Evolutionary conservation across 1,140 invertebrate genomes (phyloP), one percentile per base, ranked within the genome.

Genomic region (Eubasilissa regina): DNA sequence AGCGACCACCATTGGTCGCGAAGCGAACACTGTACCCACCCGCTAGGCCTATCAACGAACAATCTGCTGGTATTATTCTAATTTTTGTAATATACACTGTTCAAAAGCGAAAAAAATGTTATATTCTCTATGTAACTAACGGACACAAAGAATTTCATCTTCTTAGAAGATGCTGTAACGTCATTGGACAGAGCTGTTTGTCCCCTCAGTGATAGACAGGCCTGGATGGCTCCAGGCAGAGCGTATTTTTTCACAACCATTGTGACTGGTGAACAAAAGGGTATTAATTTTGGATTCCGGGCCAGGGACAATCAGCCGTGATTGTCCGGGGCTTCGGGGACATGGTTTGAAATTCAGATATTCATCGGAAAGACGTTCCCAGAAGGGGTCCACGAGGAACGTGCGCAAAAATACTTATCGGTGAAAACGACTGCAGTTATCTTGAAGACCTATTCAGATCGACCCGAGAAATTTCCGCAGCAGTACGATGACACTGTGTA

Each of bases 341-440:
- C 60, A 43, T 25, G 60, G 19, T 64, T 64, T 64, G 9, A 35
- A 11, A 64, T 64, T 64, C 60, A 43, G 60, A 64, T 64, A 64
- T 64, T 64, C 60, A 64, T 64, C 60, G 35, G 19, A 64, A 13
- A 64, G 12, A 19, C 35, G 60, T 64, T 64, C 60, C 60, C 60
- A 64, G 60, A 64, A 64, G 60, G 60, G 35, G 19, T 21, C 60
- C n/a, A 10, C 13, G 35, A 25, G 13, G 25, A 64, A 21, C 60
- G 60, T 64, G 60, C 60, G 7, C 35, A 13, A 25, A 12, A 64
- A 64, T 64, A 64, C 60, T 64, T 64, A 64, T 64, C 60, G 35
- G 35, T 35, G 60, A 11, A 58, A 64, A 64, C 25, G 35, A 64
- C 60, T 64, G 60, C 60, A 64, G 60, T 64, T 64, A 64, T 64